Evolutionary conservation across 2,797 vertebrate species (phyloP), one percentile per base, ranked within the genome.

Genomic region (Leptodactylus fallax): DNA sequence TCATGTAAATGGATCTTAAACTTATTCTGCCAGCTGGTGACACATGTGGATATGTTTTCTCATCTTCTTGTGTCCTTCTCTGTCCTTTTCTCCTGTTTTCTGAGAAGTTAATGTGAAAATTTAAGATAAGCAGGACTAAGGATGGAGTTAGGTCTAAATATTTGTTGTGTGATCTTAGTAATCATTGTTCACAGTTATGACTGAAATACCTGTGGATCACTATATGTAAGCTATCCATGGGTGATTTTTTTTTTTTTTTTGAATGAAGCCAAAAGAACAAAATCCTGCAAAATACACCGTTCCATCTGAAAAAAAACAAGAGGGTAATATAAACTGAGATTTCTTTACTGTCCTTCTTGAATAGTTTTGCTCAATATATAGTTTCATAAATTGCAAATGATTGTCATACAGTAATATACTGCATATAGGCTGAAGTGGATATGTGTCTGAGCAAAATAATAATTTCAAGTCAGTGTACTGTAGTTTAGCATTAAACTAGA

Each of bases 21-120:
- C 17, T 7, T 76, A 36, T 74, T 78, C 80, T n/a, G 36, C 80
- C 19, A 79, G 6, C 3, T 53, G 51, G 16, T 67, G 60, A 67
- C 25, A 0, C 16, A 69, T 47, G 27, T 69, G 23, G 6, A 79
- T 55, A 49, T 7, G 56, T 49, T 78, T 60, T 79, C 16, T 83
- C 86, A 82, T 58, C 83, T 85, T 76, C 79, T 80, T 13, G 55
- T 76, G 69, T 58, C 69, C 56, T 85, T 63, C 47, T 77, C 5
- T 51, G 61, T 76, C 76, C 56, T 49, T 45, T 76, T 7, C 61
- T 49, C 16, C 53, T 55, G 71, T 9, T 82, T 27, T 49, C 72
- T 8, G 7, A 8, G 7, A 47, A 45, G 19, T 3, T 71, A 11
- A 8, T 74, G 72, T 1, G 36, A 4, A 36, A 36, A 36, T 36